Evolutionary conservation across 2,888 invertebrate species (phyloP), one percentile per base, ranked within the genome.

Genomic region (Nasonovia ribisnigri): DNA sequence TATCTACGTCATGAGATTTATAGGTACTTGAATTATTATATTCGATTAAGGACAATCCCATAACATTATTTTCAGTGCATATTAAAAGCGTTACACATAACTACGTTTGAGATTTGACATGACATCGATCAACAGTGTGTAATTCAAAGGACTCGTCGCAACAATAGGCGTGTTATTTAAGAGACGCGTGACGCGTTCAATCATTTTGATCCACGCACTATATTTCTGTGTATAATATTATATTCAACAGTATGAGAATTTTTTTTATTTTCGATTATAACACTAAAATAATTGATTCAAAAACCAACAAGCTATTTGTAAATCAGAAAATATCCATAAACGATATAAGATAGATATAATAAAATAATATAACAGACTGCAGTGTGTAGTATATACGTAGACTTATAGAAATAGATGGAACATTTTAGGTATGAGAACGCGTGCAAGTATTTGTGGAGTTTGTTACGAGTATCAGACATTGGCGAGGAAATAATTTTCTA

Each of bases 101-200:
- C 3, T 48, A 46, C 36, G 60, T 87, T 87, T 48, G 92, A 43
- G 13, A 10, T 48, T 92, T 87, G 92, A 87, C 92, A 60, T 36
- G 86, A 36, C 87, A 87, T 92, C 92, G 60, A 92, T 92, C 86
- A 48, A 92, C 46, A 4, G 36, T n/a, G 60, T 26, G 57, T n/a
- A 16, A 86, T 57, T 86, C 86, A 86, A 86, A 91, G 54, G 91
- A 43, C 42, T 10, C 20, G 46, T 42, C 8, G 16, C 42, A 51
- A 84, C 29, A 90, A 67, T 13, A 84, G 36, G 3, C 54, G 88
- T 48, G 48, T 36, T 36, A 20, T 57, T 26, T 6, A 36, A 77
- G 77, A 77, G 77, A 77, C 77, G 42, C 29, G 91, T 51, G 51
- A 77, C 90, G 10, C 29, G 16, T 51, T 42, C 91, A 13, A 91